Base-by-base conservation (phyloP, 2,113 vertebrate genomes). In the Microcebus ravelobensis region DNA sequence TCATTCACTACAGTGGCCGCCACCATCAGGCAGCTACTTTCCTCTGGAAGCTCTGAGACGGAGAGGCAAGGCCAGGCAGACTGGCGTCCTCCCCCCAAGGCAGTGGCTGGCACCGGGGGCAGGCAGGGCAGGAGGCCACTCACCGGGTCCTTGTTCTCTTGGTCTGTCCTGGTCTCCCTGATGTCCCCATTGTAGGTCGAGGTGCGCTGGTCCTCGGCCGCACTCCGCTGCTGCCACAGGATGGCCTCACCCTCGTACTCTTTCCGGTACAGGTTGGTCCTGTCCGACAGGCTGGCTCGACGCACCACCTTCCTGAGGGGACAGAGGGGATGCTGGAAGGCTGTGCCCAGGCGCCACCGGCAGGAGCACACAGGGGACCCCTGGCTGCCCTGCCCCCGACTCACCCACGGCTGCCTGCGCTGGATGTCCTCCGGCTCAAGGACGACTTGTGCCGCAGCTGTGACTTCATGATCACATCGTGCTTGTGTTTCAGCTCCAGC, bases 201-300 rank as follows among this genome's bases (percentile, higher is more conserved):
- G 34, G 97, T 98, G 84, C 98, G 98, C 96, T 98, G 98, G 57
- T 99, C 99, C 81, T 98, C 99, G 0, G 98, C 81, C 0, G 97
- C 87, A 4, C 99, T 99, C 96, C 99, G 99, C 27, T 99, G 99
- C 97, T 99, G 99, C 99, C 99, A 99, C 65, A 99, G 98, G 0
- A 99, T 99, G 98, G 99, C 99, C 94, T 99, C 99, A 0, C 99
- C 99, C 98, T 99, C 99, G 0, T 99, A 99, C 94, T 99, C 99
- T 97, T 99, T 99, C 76, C 99, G 98, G 98, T 99, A 99, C 29
- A 99, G 97, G 98, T 99, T 99, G 96, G 99, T 99, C 96, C 99
- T 98, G 98, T 99, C 99, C 0, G 99, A 99, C 90, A 99, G 98
- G 98, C 99, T 99, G 93, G 99, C 99, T 95, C 99, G 99, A 96